Evolutionary conservation across 2,113 vertebrate species (phyloP), one percentile per base, ranked within the genome.

Genomic region (Cryptomyrus ogoouensis): DNA sequence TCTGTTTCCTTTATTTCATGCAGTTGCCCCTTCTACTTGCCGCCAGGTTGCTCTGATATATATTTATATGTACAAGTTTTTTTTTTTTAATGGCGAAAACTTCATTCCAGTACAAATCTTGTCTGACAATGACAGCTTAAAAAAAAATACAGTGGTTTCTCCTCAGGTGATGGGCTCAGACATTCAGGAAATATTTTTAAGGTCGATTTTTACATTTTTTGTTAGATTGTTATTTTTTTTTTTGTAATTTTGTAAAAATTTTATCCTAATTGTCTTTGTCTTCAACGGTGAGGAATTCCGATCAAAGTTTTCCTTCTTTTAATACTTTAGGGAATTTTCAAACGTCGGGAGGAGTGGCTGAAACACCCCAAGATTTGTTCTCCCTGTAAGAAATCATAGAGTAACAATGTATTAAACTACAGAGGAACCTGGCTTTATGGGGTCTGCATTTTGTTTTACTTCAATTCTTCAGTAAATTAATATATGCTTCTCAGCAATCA

Each of bases 321-420:
- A 97, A 99, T 99, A 99, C 98, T 99, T 99, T 99, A 99, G 98
- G 98, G 98, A 98, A 99, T 99, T 99, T 99, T 99, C 98, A 99
- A 99, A 98, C 98, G 98, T 97, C 98, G 98, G 98, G 98, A 98
- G 98, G 98, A 99, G 97, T 99, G 97, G 98, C 98, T 99, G 98
- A 99, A 99, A 99, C 98, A 98, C 98, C 98, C 98, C 98, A 99
- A 98, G 98, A 99, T 98, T 99, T 99, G 98, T 99, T 99, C 98
- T 99, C 98, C 98, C 98, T 99, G 98, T 98, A 99, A 99, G 97
- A 99, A 99, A 99, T 96, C 97, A 99, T 99, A 99, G 95, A 96
- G 98, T 99, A 99, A 99, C 97, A 99, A 99, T 98, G 98, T 98
- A 99, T 99, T 99, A 99, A 97, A 99, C 98, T 99, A 99, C 98